Evolutionary conservation across 2,113 vertebrate species (phyloP).

Genomic region (Oryzias woworae): DNA sequence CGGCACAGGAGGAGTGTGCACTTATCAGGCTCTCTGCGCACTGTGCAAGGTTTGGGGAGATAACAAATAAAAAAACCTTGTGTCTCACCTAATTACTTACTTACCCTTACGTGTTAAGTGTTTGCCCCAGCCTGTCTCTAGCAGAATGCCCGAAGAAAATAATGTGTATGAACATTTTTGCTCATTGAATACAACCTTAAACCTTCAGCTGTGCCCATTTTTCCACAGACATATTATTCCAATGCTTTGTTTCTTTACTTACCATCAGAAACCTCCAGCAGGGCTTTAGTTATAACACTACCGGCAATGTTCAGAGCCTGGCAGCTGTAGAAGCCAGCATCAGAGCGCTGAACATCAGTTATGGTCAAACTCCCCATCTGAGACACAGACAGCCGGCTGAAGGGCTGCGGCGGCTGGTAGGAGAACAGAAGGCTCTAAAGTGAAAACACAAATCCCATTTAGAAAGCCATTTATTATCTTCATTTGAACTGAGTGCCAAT

Average conservation of each 20-base stretch:
- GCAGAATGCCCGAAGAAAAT: too few relatives aligned
- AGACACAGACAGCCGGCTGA: conserved; percentile 94
- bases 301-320: conserved; percentile 98
- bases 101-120: too few relatives aligned
- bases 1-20: too few relatives aligned
- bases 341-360: conserved; percentile 88
- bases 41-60: too few relatives aligned
- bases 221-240: neutral
- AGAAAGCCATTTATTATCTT: conserved; percentile 18
- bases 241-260: conserved; percentile 40
- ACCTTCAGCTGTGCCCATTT: too few relatives aligned
- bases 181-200: too few relatives aligned
- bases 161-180: too few relatives aligned
- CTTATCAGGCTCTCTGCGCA: too few relatives aligned
- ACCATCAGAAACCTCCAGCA: conserved; percentile 83
- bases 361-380: conserved; percentile 96
- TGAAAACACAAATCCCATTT: conserved; percentile 29
- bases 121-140: too few relatives aligned
- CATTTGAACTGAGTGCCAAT: conserved; percentile 21
- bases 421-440: conserved; percentile 94
- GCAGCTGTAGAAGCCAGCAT: conserved; percentile 95
- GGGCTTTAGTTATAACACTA: conserved; percentile 97
- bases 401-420: conserved; percentile 92
- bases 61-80: too few relatives aligned
- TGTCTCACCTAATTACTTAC: too few relatives aligned